Evolutionary conservation across 1,140 invertebrate genomes (phyloP).

Genomic region (Gyrodactylus bullatarudis): DNA sequence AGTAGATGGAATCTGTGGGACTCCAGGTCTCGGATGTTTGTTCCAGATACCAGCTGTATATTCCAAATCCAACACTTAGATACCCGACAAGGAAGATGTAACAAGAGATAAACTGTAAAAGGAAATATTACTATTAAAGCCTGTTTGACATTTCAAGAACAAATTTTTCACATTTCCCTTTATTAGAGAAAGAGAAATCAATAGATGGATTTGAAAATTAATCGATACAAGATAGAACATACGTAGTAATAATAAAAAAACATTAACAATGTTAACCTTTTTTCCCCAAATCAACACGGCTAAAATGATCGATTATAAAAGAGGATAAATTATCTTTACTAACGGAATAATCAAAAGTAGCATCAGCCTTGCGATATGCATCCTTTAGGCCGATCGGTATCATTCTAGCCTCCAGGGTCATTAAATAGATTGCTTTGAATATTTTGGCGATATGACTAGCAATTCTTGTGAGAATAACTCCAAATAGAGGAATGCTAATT

Average conservation of each 20-base stretch:
- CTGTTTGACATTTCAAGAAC: too few species aligned
- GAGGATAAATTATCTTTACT: neutral
- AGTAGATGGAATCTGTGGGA: slow-evolving; percentile 5
- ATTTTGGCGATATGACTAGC: neutral
- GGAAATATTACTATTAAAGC: too few species aligned
- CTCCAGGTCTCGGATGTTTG: slow-evolving; percentile 2
- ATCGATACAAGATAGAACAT: too few species aligned
- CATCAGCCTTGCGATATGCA: neutral
- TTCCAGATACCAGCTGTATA: neutral
- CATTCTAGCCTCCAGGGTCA: neutral
- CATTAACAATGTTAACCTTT: too few species aligned
- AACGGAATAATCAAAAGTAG: neutral
- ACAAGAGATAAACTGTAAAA: neutral
- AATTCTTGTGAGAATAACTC: neutral
- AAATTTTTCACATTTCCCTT: too few species aligned
- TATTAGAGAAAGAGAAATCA: too few species aligned
- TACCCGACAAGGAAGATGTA: neutral
- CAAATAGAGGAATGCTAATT: neutral
- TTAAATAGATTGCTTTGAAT: neutral
- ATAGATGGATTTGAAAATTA: too few species aligned
- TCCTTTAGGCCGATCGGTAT: neutral
- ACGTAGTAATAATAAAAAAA: too few species aligned
- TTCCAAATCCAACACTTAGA: neutral
- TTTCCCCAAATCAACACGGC: too few species aligned
- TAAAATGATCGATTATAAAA: too few species aligned